These are phyloP conservation scores for Ornithoptera priamus DNA, from an alignment of 2,888 invertebrate genomes.

Conservation along the genomic window DNA sequence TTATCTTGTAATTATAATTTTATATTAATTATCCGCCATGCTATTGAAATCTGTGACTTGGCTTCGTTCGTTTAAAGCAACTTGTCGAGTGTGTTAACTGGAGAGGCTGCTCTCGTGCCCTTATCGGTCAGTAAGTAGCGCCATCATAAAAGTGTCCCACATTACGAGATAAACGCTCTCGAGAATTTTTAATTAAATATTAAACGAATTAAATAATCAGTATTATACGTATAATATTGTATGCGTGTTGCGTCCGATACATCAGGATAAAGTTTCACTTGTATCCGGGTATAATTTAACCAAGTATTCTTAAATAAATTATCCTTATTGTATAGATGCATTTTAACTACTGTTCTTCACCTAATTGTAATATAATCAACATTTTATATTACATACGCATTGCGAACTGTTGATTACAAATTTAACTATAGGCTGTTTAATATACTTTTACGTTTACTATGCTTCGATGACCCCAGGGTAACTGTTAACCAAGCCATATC, in stretches of 20 bases:
- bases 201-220: slow-evolving; percentile 80
- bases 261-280: slow-evolving; percentile 64
- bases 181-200: slow-evolving; percentile 79
- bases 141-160: slow-evolving; percentile 79
- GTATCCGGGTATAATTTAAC: slow-evolving; percentile 49
- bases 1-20: slow-evolving; percentile 78
- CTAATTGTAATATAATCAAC: slow-evolving; percentile 40
- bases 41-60: slow-evolving; percentile 70
- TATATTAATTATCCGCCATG: slow-evolving; percentile 65
- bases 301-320: slow-evolving; percentile 44
- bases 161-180: slow-evolving; percentile 77
- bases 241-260: slow-evolving; percentile 69
- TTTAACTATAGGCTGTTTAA: slow-evolving; percentile 8
- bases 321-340: slow-evolving; percentile 44
- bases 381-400: slow-evolving; percentile 44
- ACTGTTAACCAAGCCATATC: slow-evolving; percentile 51
- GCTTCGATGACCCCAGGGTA: background rate
- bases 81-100: slow-evolving; percentile 63
- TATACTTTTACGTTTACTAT: too few relatives aligned
- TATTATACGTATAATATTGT: slow-evolving; percentile 77
- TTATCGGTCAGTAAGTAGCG: slow-evolving; percentile 77
- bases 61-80: slow-evolving; percentile 65
- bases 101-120: slow-evolving; percentile 54
- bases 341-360: slow-evolving; percentile 53
- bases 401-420: slow-evolving; percentile 53